Base-by-base conservation (phyloP, 2,113 vertebrate species). In the Zosterops pallidus region DNA sequence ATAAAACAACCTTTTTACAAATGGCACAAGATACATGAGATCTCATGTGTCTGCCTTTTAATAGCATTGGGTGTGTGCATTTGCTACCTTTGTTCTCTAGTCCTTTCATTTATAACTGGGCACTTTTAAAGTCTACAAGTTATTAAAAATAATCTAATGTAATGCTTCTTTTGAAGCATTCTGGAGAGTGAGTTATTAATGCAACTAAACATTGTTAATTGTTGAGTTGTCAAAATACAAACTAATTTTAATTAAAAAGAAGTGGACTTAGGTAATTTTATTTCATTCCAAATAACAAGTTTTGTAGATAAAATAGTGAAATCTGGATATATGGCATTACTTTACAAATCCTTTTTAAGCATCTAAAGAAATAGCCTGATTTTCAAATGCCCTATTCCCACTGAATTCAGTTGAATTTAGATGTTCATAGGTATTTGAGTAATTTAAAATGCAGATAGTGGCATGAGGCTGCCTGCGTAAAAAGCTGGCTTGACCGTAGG, bases 1-100 rank as follows among this genome's bases (percentile, higher is more conserved):
- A 97, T 98, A 98, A 98, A 98, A 94, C 97, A 98, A 97, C 84
- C 97, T 97, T 98, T 97, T 96, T 93, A 94, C 96, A 97, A 86
- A 96, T 96, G 96, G 93, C 93, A 47, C 56, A 86, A 95, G 97
- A 95, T 95, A 96, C 96, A 96, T 91, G 83, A 41, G 90, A 77
- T 97, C 74, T 80, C 74, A 26, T 72, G 89, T 88, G 84, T 96
- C 94, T 97, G 88, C 94, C 94, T 97, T 94, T 96, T 97, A 98
- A 95, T 95, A 96, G 96, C 90, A 86, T 44, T 93, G 94, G 79
- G 92, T 90, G 88, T 96, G 96, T 95, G 90, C 71, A 74, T 94
- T 95, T 91, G 83, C 93, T 94, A 46, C 84, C 91, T 97, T 95
- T 96, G 59, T 86, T 94, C 85, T 82, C 44, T 57, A 93, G 92